Percentiles rank a stretch among this genome's conserved stretches.
Conservation (phyloP, 2,113 vertebrate species). For the Prunella fulvescens region DNA sequence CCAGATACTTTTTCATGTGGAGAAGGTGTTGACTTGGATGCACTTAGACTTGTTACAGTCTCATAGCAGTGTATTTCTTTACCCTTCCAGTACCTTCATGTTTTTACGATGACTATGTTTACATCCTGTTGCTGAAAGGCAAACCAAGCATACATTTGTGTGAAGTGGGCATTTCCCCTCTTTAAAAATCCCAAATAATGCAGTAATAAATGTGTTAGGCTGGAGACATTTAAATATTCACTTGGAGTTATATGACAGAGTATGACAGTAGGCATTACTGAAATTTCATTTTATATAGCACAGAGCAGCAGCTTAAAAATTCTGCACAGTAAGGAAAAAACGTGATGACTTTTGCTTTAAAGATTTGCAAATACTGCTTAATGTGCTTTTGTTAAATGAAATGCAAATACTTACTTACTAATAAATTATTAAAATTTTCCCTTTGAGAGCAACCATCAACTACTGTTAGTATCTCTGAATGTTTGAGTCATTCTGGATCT, state of each 20-base stretch:
- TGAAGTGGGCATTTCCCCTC: neutral
- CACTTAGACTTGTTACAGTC: neutral
- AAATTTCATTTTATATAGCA: neutral
- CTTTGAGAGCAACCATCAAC: neutral
- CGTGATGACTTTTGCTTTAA: neutral
- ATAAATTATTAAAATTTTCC: neutral
- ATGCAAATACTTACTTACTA: neutral
- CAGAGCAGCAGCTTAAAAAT: neutral
- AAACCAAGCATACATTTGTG: neutral
- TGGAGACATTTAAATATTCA: neutral
- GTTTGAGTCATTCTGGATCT: neutral
- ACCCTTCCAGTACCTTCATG: neutral
- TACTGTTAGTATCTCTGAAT: neutral
- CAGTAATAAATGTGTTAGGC: neutral
- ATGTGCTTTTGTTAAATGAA: neutral
- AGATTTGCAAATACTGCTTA: neutral
- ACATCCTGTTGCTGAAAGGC: neutral
- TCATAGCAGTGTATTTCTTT: neutral
- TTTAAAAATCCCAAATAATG: neutral
- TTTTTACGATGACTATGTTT: neutral
- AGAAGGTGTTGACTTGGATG: neutral
- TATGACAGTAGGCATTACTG: neutral
- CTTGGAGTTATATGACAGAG: neutral
- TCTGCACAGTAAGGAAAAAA: neutral
- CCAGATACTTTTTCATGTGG: neutral